phyloP scores from a whole-genome alignment of 37 sponge, comb jelly and placozoan species.

The Hexactinellida sp. region DNA sequence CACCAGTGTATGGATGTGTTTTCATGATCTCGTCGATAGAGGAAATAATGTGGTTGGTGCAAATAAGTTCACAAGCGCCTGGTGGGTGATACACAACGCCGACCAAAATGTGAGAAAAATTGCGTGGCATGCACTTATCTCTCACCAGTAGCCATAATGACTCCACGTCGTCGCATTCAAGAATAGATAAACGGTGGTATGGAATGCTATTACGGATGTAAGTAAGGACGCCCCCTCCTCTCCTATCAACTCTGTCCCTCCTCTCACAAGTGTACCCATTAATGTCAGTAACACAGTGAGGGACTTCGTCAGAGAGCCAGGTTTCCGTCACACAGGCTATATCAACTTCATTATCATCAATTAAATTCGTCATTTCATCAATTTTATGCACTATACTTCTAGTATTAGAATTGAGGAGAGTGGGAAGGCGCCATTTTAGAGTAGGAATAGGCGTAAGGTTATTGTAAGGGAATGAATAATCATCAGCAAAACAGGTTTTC shows the following conservation, averaged over 20 bases:
- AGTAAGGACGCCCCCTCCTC: background rate
- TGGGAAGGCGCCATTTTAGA: background rate
- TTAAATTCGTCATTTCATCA: background rate
- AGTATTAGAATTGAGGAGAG: background rate
- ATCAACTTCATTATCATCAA: background rate
- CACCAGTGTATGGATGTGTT: background rate
- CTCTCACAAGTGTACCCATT: background rate
- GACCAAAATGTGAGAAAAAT: background rate
- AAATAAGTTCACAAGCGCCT: background rate
- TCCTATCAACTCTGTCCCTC: background rate
- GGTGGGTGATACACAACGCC: background rate
- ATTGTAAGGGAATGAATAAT: background rate
- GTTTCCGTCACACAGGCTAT: slow-evolving; percentile 3
- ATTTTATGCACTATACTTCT: background rate
- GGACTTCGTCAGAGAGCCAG: slow-evolving; percentile 1
- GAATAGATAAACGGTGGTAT: background rate
- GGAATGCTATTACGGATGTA: background rate
- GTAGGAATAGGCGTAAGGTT: background rate
- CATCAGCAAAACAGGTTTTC: background rate
- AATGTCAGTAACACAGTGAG: background rate
- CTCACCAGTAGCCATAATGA: background rate
- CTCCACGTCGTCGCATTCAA: background rate
- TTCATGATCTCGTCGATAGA: background rate
- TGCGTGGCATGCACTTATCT: background rate
- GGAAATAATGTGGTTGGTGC: background rate